A percentile compares a stretch with the other conserved stretches of the same genome.
Conservation (phyloP, 2,797 vertebrate genomes). For the Picus viridis region DNA sequence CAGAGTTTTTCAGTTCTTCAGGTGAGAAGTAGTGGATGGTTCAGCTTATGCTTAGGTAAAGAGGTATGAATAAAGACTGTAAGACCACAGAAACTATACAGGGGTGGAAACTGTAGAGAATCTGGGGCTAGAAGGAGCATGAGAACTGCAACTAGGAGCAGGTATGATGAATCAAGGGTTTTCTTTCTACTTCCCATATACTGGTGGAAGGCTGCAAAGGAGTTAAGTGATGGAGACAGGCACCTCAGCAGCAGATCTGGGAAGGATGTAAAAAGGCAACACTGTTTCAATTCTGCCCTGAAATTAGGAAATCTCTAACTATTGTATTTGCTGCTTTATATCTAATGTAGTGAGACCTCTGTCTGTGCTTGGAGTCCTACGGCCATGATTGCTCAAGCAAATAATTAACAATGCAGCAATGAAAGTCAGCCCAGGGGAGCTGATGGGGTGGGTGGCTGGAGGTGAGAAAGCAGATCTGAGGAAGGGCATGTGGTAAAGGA, state of each 20-base stretch:
- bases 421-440: background rate
- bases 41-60: background rate
- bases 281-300: background rate
- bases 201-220: background rate
- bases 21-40: background rate
- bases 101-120: background rate
- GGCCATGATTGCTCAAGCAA: conserved; percentile 14
- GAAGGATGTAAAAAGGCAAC: background rate
- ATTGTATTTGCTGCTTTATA: background rate
- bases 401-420: conserved; percentile 37
- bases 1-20: background rate
- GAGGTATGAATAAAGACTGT: background rate
- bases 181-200: conserved; percentile 3
- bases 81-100: background rate
- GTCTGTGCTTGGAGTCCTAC: background rate
- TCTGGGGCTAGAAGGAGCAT: background rate
- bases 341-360: background rate
- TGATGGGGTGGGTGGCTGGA: background rate
- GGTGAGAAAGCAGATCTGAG: conserved; percentile 29
- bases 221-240: background rate
- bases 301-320: background rate
- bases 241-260: background rate
- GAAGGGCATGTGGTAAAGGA: background rate
- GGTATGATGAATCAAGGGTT: background rate
- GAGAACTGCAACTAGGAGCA: background rate